Percentiles rank a stretch among this genome's conserved stretches.
These are phyloP conservation scores for Hydrotaea cyrtoneurina DNA, from an alignment of 2,888 invertebrate species.

Conservation along the genomic window DNA sequence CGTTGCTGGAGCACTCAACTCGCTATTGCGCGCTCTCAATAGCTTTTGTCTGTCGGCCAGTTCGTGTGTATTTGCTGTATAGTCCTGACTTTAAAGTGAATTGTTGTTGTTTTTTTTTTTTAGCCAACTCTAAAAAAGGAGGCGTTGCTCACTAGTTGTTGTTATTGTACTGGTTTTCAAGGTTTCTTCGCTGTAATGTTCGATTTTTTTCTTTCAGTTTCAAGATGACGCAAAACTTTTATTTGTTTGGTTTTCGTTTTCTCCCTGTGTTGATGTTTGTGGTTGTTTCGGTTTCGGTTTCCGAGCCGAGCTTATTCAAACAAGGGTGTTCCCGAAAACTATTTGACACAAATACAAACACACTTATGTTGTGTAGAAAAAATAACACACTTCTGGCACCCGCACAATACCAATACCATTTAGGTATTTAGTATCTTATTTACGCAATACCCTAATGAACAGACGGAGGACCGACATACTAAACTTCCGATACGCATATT, in stretches of 20 bases:
- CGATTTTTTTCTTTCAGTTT: not conserved
- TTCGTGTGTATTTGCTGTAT: slow-evolving; percentile 7
- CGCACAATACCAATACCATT: not conserved
- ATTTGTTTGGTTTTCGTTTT: not conserved
- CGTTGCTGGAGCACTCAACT: not conserved
- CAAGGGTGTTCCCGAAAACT: slow-evolving; percentile 16
- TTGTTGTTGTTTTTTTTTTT: not conserved
- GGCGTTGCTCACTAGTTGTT: slow-evolving; percentile 1
- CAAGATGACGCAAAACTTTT: not conserved
- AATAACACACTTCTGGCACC: slow-evolving; percentile 19
- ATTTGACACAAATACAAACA: slow-evolving; percentile 5
- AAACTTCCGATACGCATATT: not conserved
- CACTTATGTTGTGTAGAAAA: not conserved
- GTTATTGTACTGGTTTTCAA: slow-evolving; percentile 19
- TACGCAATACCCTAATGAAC: not conserved
- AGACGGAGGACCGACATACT: not conserved
- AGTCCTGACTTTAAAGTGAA: slow-evolving; percentile 29
- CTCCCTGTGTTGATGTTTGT: not conserved
- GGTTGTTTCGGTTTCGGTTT: not conserved
- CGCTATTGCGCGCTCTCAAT: slow-evolving; percentile 6
- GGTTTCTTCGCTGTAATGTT: slow-evolving; percentile 7
- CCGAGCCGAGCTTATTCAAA: slow-evolving; percentile 7
- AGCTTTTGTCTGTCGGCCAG: not conserved
- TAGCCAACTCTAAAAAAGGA: slow-evolving; percentile 1
- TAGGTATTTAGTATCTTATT: not conserved